Base-by-base conservation (phyloP, 2,797 vertebrate genomes). In the Danio jaintianensis region DNA sequence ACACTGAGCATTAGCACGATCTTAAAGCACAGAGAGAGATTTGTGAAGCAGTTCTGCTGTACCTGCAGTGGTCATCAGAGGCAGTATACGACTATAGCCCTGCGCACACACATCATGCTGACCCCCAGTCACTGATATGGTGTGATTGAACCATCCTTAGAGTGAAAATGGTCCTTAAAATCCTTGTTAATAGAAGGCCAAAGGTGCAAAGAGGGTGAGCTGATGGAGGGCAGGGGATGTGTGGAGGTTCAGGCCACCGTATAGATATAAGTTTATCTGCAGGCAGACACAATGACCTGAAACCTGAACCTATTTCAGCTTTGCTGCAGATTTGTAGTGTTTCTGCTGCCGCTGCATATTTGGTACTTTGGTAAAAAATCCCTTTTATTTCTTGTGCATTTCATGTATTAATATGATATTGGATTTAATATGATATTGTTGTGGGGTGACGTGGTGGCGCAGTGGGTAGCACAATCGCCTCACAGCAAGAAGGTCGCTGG, bases 181-280 rank as follows among this genome's bases (percentile, higher is more conserved):
- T 48, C 20, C 15, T 43, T 76, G 79, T 82, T 83, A 75, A 85
- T 61, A 72, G 62, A 82, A 63, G 69, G 69, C 71, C 83, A 85
- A 63, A 75, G 47, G 78, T 66, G 58, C 73, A 61, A 70, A 47
- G 22, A 42, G 64, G 22, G 75, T 52, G n/a, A 56, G 42, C 22
- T 68, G 81, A 68, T 61, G 56, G 56, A 58, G 15, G 12, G 12
- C 16, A 55, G 43, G 11, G 13, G 40, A n/a, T 42, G 42, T 50
- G 74, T 66, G 16, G 56, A 48, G 13, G 38, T 45, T 62, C 11
- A 79, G 38, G 22, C 6, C 50, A 42, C 42, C 29, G 7, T 48
- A 66, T 22, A 55, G 52, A 72, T 43, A 62, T 13, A 29, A 42
- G 22, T 50, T 29, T 53, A 50, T 71, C 58, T 69, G 38, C 40